These are phyloP conservation scores for Tortrix viridana DNA, from an alignment of 2,888 invertebrate species.

Conservation along the genomic window DNA sequence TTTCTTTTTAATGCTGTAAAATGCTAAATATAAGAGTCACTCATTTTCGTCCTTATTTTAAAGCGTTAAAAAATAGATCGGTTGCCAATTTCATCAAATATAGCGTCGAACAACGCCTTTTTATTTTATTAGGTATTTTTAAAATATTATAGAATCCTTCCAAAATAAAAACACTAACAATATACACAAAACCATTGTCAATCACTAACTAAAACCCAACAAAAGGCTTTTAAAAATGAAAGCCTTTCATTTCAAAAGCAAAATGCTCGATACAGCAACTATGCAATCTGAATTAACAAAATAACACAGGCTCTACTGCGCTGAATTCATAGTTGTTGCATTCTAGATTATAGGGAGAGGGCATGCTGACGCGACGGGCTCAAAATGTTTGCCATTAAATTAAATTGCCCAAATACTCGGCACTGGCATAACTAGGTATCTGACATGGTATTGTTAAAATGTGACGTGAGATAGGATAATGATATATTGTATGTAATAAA, in stretches of 20 bases:
- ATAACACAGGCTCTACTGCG: background rate
- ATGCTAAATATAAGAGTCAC: too few species aligned
- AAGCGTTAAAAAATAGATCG: too few species aligned
- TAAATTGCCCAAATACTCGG: conserved; percentile 4
- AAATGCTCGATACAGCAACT: conserved; percentile 26
- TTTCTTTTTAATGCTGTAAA: too few species aligned
- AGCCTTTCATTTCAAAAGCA: conserved; percentile 27
- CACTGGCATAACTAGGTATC: background rate
- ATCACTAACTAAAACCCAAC: conserved; percentile 17
- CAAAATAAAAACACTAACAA: background rate
- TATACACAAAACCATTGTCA: conserved; percentile 1
- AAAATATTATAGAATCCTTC: background rate
- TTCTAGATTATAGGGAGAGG: background rate
- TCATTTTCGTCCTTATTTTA: too few species aligned
- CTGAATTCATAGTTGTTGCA: conserved; percentile 12
- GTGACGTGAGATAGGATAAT: too few species aligned
- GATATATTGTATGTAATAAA: too few species aligned
- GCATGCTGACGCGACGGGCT: conserved; percentile 14
- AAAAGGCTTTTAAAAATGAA: conserved; percentile 13
- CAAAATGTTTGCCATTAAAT: conserved; percentile 22
- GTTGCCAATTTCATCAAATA: too few species aligned
- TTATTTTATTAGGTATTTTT: too few species aligned
- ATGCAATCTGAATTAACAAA: conserved; percentile 29
- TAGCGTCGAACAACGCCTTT: too few species aligned
- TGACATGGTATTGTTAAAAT: background rate